A percentile compares a stretch with the other conserved stretches of the same genome.
These are phyloP conservation scores for Athripsodes cinereus DNA, from an alignment of 2,888 invertebrate genomes.

Conservation along the genomic window DNA sequence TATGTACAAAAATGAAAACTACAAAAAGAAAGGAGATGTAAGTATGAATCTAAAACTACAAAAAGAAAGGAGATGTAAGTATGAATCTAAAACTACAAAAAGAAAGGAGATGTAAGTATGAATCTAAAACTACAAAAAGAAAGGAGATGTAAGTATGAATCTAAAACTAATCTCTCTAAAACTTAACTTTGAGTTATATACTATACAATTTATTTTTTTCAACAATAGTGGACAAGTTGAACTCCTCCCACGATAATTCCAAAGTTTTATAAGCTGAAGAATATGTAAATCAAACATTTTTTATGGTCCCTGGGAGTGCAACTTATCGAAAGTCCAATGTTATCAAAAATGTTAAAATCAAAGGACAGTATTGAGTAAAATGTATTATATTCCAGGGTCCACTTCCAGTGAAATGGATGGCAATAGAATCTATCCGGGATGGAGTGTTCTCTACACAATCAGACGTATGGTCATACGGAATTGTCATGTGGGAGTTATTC, in stretches of 20 bases:
- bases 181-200: too few species aligned
- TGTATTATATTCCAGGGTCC: constrained; percentile 53
- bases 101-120: constrained; percentile 70
- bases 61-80: constrained; percentile 79
- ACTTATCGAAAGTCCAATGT: too few species aligned
- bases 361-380: neutral
- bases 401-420: constrained; percentile 95
- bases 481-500: constrained; percentile 87
- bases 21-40: constrained; percentile 82
- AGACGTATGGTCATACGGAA: constrained; percentile 91
- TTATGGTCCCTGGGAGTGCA: too few species aligned
- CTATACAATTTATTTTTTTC: too few species aligned
- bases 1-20: constrained; percentile 85
- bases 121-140: constrained; percentile 75
- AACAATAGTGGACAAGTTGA: too few species aligned
- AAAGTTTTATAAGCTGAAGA: too few species aligned
- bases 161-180: too few species aligned
- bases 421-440: constrained; percentile 88
- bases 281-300: too few species aligned
- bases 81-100: constrained; percentile 67
- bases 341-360: too few species aligned
- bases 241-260: too few species aligned
- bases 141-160: constrained; percentile 62
- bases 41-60: constrained; percentile 63
- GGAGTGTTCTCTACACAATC: constrained; percentile 89